Evolutionary conservation across 2,888 invertebrate species (phyloP).

Genomic region (Pteria penguin): DNA sequence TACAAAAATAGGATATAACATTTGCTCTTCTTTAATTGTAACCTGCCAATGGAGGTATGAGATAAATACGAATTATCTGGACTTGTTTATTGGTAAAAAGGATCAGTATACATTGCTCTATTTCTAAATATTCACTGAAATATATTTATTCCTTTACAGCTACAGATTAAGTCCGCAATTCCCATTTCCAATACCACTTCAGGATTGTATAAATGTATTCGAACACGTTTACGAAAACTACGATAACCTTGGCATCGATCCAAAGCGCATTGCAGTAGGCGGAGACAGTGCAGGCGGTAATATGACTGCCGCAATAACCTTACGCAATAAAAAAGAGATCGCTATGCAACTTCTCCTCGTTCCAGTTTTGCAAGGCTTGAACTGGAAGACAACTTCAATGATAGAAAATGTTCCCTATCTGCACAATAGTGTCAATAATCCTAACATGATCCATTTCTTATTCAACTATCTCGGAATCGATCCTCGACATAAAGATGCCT

Average conservation of each 20-base stretch:
- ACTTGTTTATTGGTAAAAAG: no score
- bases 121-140: no score
- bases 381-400: slow-evolving; percentile 46
- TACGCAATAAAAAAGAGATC: slow-evolving; percentile 43
- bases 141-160: no score
- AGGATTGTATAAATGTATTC: slow-evolving; percentile 28
- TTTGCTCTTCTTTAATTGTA: no score
- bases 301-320: slow-evolving; percentile 48
- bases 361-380: slow-evolving; percentile 48
- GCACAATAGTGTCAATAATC: slow-evolving; percentile 39
- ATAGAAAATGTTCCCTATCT: slow-evolving; percentile 49
- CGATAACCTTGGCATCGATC: slow-evolving; percentile 37
- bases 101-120: no score
- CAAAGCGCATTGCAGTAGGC: slow-evolving; percentile 46
- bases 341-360: slow-evolving; percentile 50
- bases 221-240: slow-evolving; percentile 62
- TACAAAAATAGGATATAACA: no score
- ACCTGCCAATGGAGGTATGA: no score
- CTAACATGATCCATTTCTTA: slow-evolving; percentile 38
- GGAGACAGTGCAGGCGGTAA: slow-evolving; percentile 44
- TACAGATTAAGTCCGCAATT: slow-evolving; percentile 34
- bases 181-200: slow-evolving; percentile 28
- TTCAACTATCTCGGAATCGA: slow-evolving; percentile 48
- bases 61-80: no score
- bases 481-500: slow-evolving; percentile 25